Base-by-base conservation (phyloP, 2,797 vertebrate species). In the Aselliscus stoliczkanus region DNA sequence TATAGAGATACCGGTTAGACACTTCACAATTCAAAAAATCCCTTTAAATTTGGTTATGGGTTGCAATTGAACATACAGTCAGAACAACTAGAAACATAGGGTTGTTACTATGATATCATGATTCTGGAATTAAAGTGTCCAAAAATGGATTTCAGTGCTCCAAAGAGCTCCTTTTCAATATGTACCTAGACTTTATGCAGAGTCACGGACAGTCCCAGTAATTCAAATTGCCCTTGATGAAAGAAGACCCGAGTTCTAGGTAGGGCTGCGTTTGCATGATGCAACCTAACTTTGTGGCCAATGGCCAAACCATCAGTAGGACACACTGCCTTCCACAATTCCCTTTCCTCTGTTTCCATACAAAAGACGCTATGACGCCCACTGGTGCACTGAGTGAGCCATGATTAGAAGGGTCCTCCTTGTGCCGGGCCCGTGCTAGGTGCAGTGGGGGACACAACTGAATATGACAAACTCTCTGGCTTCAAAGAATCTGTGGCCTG, bases 211-310 rank as follows among this genome's bases (percentile, higher is more conserved):
- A 64, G 65, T 72, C 70, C 84, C 69, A 92, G 80, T 79, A 69
- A 92, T 82, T 93, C 37, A 90, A 93, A 81, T 70, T 75, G 56
- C 65, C 96, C 54, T 80, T 34, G 64, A 70, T 65, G 80, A 72
- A 44, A 62, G 73, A 77, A 81, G 79, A 83, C 81, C 11, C 4
- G 62, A 81, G 82, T 76, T 17, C 27, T 83, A 37, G 11, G 37
- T 47, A 44, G 76, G 54, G 64, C 80, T 37, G 20, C 94, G 69
- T 93, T 42, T 37, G 54, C 10, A n/a, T 18, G 29, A 82, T 54
- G 52, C 77, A 85, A 85, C 42, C 39, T 20, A 47, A 75, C 76
- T 65, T 37, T 72, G 60, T 31, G 39, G 84, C 60, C 58, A 76
- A 42, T 20, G 67, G 60, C 77, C 81, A 95, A 72, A 42, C 67